These are phyloP conservation scores for Scotopteryx bipunctaria DNA, from an alignment of 2,888 invertebrate genomes.

Conservation along the genomic window DNA sequence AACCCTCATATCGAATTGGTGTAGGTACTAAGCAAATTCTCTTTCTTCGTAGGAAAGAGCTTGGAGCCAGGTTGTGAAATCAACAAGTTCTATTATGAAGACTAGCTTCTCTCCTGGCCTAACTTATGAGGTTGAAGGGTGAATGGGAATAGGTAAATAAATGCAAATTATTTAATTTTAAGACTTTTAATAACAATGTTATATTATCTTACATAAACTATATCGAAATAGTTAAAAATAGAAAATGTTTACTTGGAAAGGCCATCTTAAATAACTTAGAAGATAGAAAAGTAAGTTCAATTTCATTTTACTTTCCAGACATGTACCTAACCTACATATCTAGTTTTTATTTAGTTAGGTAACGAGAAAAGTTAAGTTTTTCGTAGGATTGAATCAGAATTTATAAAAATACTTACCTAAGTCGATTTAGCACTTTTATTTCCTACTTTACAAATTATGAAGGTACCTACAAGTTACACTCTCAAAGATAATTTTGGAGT, in stretches of 20 bases:
- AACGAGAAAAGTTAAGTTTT: slow-evolving; percentile 19
- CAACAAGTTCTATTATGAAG: too few species aligned
- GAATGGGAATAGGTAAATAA: background rate
- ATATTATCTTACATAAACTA: slow-evolving; percentile 73
- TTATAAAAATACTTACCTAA: slow-evolving; percentile 37
- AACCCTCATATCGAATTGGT: too few species aligned
- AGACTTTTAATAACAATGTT: slow-evolving; percentile 53
- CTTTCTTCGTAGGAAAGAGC: too few species aligned
- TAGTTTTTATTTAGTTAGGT: too few species aligned
- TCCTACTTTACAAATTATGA: slow-evolving; percentile 6
- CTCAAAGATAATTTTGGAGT: too few species aligned
- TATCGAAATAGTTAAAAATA: slow-evolving; percentile 73
- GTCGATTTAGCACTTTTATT: slow-evolving; percentile 31
- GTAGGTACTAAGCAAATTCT: too few species aligned
- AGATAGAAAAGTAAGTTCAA: slow-evolving; percentile 40
- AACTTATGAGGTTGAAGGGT: too few species aligned
- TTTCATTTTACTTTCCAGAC: too few species aligned
- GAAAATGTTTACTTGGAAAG: slow-evolving; percentile 79
- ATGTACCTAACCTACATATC: too few species aligned
- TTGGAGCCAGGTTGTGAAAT: too few species aligned
- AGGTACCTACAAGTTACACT: background rate
- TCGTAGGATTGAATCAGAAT: slow-evolving; percentile 8
- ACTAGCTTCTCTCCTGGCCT: too few species aligned
- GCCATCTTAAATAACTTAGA: slow-evolving; percentile 63
- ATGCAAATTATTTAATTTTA: slow-evolving; percentile 15